A percentile compares a stretch with the other conserved stretches of the same genome.
Evolutionary conservation across 2,113 vertebrate genomes (phyloP).

Genomic region (Apodemus sylvaticus): DNA sequence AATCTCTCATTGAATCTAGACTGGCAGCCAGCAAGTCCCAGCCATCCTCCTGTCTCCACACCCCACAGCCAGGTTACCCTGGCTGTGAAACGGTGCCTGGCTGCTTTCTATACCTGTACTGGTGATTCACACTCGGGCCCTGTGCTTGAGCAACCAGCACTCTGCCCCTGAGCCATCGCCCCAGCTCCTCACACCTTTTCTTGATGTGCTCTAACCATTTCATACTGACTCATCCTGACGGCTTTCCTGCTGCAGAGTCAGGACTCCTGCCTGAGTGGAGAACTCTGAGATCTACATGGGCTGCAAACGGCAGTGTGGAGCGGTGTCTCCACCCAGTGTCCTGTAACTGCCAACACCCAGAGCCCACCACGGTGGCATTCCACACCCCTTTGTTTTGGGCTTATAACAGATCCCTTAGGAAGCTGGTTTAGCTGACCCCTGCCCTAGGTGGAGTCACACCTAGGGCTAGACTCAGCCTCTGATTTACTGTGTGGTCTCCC

Average conservation of each 20-base stretch:
- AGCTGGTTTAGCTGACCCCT: neutral
- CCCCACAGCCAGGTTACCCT: neutral
- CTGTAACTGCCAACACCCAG: neutral
- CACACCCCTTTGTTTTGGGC: accelerated
- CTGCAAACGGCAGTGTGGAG: neutral
- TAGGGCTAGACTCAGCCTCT: neutral
- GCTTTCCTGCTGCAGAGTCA: neutral
- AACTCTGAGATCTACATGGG: neutral
- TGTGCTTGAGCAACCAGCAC: neutral
- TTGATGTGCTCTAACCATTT: neutral
- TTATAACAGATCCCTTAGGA: neutral
- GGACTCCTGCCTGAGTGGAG: neutral
- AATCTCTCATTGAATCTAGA: neutral
- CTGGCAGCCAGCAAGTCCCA: neutral
- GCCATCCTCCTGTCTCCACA: neutral
- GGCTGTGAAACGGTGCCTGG: neutral
- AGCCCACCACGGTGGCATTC: neutral
- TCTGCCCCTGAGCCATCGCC: neutral
- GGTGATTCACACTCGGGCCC: neutral
- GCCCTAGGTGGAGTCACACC: too few relatives aligned
- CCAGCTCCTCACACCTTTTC: neutral
- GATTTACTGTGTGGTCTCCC: neutral
- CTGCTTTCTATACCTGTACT: neutral
- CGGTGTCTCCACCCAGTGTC: neutral
- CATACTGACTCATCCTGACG: neutral